A percentile compares a stretch with the other conserved stretches of the same genome.
Conservation (phyloP, 2,113 vertebrate species). For the Himantopus leucocephalus region DNA sequence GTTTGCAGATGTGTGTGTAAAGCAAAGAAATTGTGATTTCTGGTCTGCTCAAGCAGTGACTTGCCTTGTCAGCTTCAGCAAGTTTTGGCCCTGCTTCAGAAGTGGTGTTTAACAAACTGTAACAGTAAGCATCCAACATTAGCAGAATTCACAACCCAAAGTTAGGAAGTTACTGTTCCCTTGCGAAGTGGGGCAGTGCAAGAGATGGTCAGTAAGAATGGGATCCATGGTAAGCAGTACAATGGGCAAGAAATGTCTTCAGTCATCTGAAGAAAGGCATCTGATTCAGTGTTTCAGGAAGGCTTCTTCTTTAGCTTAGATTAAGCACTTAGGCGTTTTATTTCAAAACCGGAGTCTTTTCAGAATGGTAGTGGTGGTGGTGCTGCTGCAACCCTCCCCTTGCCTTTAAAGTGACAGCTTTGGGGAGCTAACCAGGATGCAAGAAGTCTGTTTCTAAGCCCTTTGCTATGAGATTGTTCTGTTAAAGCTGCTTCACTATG, state of each 20-base stretch:
- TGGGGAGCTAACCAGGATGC: background rate
- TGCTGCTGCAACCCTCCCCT: background rate
- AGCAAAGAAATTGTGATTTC: constrained; percentile 36
- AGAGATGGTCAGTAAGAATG: background rate
- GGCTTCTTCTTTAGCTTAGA: background rate
- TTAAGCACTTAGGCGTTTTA: background rate
- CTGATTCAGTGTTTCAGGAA: background rate
- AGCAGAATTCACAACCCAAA: background rate
- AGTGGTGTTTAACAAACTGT: background rate
- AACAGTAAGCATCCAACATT: background rate
- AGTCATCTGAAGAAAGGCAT: background rate
- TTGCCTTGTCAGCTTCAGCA: constrained; percentile 3
- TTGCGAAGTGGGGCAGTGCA: background rate
- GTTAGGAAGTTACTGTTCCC: background rate
- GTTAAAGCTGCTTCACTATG: background rate
- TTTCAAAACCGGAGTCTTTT: background rate
- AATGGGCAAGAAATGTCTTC: background rate
- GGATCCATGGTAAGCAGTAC: background rate
- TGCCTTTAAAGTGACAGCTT: background rate
- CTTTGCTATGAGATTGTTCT: background rate
- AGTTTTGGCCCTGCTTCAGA: background rate
- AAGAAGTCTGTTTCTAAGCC: background rate
- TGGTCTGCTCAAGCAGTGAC: constrained; percentile 13
- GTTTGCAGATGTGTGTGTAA: background rate
- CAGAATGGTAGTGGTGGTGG: background rate